Evolutionary conservation across 2,113 vertebrate genomes (phyloP), one percentile per base, ranked within the genome.

Genomic region (Stomatorhinus ivindoensis): DNA sequence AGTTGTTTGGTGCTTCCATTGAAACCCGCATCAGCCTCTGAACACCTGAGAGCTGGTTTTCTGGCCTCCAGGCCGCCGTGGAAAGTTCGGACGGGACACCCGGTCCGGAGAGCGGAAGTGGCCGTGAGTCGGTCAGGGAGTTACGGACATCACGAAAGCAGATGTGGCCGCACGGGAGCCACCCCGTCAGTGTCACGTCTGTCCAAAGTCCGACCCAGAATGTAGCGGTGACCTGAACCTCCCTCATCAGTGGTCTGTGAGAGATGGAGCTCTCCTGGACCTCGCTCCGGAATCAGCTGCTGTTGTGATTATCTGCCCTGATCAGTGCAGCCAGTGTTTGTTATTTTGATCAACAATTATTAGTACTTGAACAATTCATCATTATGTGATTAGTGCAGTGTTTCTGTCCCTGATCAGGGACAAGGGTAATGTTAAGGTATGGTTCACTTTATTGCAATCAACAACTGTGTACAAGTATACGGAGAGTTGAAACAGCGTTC

Each of bases 91-190:
- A 5, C 2, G 2, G 80, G 61, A 50, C 21, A 44, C n/a, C 55
- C 3, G 31, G 17, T 24, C 31, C 51, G 4, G 88, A 39, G 50
- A 73, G 39, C 27, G 80, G 88, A 89, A 89, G 88, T 84, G 47
- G 19, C n/a, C 5, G 24, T 35, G 76, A 85, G 88, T 55, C 88
- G 4, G 44, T 83, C 50, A 89, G 51, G 88, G 85, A 89, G 80
- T 85, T 55, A n/a, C 19, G 35, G 53, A 35, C 31, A 53, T 61
- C 10, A 10, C 58, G 27, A 85, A 85, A 80, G 50, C 50, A 84
- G 61, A 44, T 21, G 21, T 24, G 17, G 19, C 6, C 21, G 6
- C 53, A 58, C 9, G 35, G 13, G 35, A 50, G 27, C n/a, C 5
- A 10, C 39, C 27, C 76, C 15, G 7, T 47, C 44, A 3, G 42